Conservation (phyloP, 2,797 vertebrate genomes). For the Austrolebias charrua region DNA sequence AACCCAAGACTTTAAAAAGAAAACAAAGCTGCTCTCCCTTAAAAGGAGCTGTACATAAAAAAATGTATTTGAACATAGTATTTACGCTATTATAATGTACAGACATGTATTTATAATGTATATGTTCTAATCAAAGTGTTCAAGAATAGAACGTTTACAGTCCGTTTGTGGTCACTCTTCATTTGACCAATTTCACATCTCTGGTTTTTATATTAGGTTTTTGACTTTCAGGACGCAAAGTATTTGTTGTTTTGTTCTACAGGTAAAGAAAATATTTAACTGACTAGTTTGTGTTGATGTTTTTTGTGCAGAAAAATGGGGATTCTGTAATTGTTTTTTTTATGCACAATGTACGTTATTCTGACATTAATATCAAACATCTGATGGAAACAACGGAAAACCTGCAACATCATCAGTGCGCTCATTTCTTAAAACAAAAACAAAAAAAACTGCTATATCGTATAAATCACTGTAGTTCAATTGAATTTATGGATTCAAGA, state of each 20-base stretch:
- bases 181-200: constrained; percentile 25
- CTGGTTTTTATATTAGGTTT: neutral
- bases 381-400: too few species aligned
- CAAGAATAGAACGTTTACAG: constrained; percentile 93
- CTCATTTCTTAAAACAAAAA: too few species aligned
- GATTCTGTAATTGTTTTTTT: too few species aligned
- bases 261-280: neutral
- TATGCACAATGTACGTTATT: too few species aligned
- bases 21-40: constrained; percentile 90
- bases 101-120: constrained; percentile 98
- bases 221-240: neutral
- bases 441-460: too few species aligned
- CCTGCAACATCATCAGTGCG: too few species aligned
- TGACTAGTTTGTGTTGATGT: neutral
- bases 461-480: too few species aligned
- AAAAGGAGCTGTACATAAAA: constrained; percentile 89
- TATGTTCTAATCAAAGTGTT: constrained; percentile 93
- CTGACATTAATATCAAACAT: too few species aligned
- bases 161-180: constrained; percentile 57
- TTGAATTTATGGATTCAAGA: too few species aligned
- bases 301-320: too few species aligned
- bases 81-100: constrained; percentile 93
- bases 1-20: constrained; percentile 87
- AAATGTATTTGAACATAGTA: constrained; percentile 86
- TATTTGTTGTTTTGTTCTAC: too few species aligned